Evolutionary conservation across 2,113 vertebrate genomes (phyloP), one percentile per base, ranked within the genome.

Genomic region (Benitochromis conjunctus): DNA sequence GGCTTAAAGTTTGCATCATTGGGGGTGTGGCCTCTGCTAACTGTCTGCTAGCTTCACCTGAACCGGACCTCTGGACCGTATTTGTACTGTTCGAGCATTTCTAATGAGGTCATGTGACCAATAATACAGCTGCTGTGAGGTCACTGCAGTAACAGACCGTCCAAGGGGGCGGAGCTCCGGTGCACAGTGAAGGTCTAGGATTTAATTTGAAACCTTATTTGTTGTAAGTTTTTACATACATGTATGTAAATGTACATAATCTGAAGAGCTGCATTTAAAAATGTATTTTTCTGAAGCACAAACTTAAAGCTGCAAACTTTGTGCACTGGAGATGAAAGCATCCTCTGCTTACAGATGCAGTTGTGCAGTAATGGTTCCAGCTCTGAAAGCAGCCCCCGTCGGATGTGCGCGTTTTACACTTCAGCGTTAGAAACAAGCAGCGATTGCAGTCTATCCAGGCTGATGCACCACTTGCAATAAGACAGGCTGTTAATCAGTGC

Each of bases 141-240:
- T 56, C 11, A 26, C 54, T 56, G 54, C 24, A 0, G 9, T 62
- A 34, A 34, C 29, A 19, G 58, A 62, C 58, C 1, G 0, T 19
- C 16, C 0, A 9, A 34, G 58, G 31, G 19, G 58, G 29, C 5
- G 5, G 58, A 19, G 58, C 58, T 19, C 16, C 5, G 1, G 58
- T 0, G 5, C 55, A 26, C 55, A n/a, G 58, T 62, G 58, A 62
- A 5, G 18, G 5, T n/a, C 31, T 64, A 19, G 60, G 5, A 1
- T 64, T 19, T 64, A 9, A 7, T 36, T 19, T 4, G 58, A 31
- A 62, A 19, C 5, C 58, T 60, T 34, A 29, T 62, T 3, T 18
- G 58, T 34, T 62, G 24, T 29, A 58, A 58, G 56, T 29, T 58
- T 29, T 58, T 57, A 57, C 56, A 1, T 57, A 14, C 24, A 57